These are phyloP conservation scores for Halisarca cf. caerulea DNA, from an alignment of 37 sponge, comb jelly and placozoan genomes.

Conservation along the genomic window DNA sequence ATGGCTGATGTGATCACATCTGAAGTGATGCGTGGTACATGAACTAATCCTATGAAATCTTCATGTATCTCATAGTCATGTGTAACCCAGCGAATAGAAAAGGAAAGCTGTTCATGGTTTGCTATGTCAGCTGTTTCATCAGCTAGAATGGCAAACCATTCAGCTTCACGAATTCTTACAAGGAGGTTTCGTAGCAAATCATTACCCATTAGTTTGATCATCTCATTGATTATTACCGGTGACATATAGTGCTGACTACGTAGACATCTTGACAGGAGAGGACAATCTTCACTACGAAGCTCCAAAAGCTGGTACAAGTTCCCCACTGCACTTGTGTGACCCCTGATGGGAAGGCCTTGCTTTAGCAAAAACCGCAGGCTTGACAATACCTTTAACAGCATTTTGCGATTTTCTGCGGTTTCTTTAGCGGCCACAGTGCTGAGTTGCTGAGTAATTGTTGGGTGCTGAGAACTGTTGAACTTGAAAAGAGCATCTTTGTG, in stretches of 20 bases:
- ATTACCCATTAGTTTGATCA: slow-evolving; percentile 37
- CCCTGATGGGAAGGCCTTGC: slow-evolving; percentile 53
- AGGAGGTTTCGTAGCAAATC: slow-evolving; percentile 18
- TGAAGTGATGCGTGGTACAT: slow-evolving; percentile 31
- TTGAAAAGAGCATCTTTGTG: slow-evolving; percentile 18
- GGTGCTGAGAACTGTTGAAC: background rate
- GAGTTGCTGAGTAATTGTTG: slow-evolving; percentile 8
- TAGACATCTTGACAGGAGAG: slow-evolving; percentile 27
- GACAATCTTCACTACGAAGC: slow-evolving; percentile 26
- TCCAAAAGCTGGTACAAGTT: slow-evolving; percentile 48
- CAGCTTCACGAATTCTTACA: slow-evolving; percentile 5
- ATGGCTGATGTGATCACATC: slow-evolving; percentile 18
- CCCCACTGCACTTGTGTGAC: slow-evolving; percentile 47
- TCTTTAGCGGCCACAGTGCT: background rate
- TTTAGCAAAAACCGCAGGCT: slow-evolving; percentile 29
- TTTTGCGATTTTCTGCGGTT: background rate
- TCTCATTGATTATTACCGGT: slow-evolving; percentile 45
- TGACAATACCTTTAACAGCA: slow-evolving; percentile 9
- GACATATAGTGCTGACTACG: slow-evolving; percentile 24
- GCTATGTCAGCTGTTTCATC: slow-evolving; percentile 47
- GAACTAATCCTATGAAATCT: slow-evolving; percentile 40
- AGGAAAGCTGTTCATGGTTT: slow-evolving; percentile 29
- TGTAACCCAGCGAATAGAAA: slow-evolving; percentile 37
- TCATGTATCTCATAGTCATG: slow-evolving; percentile 19
- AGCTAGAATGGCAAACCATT: slow-evolving; percentile 25